Conservation (phyloP, 2,888 invertebrate species). For the Mechanitis messenoides region DNA sequence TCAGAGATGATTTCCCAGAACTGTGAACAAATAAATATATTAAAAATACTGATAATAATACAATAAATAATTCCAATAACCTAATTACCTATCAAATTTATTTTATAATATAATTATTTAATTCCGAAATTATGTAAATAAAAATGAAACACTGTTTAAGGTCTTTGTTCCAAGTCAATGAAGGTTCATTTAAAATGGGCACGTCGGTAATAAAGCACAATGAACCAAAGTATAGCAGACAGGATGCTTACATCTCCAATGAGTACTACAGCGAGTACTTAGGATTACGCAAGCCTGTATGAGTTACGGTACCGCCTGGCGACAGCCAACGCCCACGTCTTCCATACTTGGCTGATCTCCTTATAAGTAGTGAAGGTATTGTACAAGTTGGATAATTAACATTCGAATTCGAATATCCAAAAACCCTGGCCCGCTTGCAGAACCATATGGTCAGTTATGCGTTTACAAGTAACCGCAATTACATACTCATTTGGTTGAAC, state of each 20-base stretch:
- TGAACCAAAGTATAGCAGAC: slow-evolving; percentile 54
- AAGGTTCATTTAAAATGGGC: slow-evolving; percentile 21
- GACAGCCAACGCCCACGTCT: slow-evolving; percentile 62
- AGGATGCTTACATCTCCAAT: slow-evolving; percentile 62
- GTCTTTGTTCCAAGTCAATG: slow-evolving; percentile 17
- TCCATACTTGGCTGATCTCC: slow-evolving; percentile 60
- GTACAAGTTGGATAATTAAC: slow-evolving; percentile 47
- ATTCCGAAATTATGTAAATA: slow-evolving; percentile 39
- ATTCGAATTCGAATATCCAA: slow-evolving; percentile 52
- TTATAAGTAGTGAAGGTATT: slow-evolving; percentile 63
- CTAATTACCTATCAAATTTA: too few species aligned
- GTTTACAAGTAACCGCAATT: slow-evolving; percentile 4
- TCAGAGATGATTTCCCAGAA: slow-evolving; percentile 97
- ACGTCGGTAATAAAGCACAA: slow-evolving; percentile 49
- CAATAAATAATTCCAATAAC: background rate
- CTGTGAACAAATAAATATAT: slow-evolving; percentile 37
- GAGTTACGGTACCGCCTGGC: slow-evolving; percentile 41
- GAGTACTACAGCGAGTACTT: slow-evolving; percentile 40
- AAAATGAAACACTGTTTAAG: slow-evolving; percentile 14
- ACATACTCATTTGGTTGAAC: slow-evolving; percentile 9
- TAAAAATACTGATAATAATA: background rate
- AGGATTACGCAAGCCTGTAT: slow-evolving; percentile 61
- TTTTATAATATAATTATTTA: too few species aligned
- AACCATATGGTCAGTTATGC: slow-evolving; percentile 46
- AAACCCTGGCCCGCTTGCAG: slow-evolving; percentile 41